These are phyloP conservation scores for Microctenopoma stevenorrisi DNA, from an alignment of 2,797 vertebrate genomes.

Conservation along the genomic window DNA sequence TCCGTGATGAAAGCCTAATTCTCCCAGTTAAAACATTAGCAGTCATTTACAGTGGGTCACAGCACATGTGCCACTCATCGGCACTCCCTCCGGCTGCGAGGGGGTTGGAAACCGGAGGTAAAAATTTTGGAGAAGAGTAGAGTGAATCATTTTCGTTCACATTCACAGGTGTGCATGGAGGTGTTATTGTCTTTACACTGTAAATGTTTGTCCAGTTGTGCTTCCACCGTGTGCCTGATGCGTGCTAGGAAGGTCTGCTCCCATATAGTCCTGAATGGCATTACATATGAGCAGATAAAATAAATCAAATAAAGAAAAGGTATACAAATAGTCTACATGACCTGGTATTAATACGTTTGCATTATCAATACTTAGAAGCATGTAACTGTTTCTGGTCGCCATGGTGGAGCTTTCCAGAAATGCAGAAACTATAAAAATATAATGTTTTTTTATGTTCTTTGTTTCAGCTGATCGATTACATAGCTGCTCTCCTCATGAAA, in stretches of 20 bases:
- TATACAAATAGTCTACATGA: neutral
- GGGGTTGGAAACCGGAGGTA: neutral
- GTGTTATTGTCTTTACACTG: slow-evolving; percentile 3
- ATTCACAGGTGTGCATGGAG: slow-evolving; percentile 4
- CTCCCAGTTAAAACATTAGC: slow-evolving; percentile 99
- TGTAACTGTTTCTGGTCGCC: neutral
- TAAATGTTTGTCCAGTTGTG: slow-evolving; percentile 11
- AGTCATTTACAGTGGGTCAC: slow-evolving; percentile 98
- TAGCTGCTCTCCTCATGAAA: slow-evolving; percentile 81
- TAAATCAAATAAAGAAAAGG: neutral
- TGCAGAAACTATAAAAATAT: neutral
- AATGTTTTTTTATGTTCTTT: slow-evolving; percentile 21
- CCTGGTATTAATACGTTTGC: neutral
- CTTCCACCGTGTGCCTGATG: slow-evolving; percentile 8
- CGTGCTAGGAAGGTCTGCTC: neutral
- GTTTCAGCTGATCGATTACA: slow-evolving; percentile 79
- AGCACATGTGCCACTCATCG: slow-evolving; percentile 79
- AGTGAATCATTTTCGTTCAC: slow-evolving; percentile 1
- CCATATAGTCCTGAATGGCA: neutral
- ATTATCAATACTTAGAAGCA: neutral
- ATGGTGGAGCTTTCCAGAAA: neutral
- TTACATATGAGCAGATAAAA: neutral
- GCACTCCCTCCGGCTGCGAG: slow-evolving; percentile 42
- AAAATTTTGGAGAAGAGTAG: slow-evolving; percentile 27
- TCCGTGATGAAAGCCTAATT: slow-evolving; percentile 99